Evolutionary conservation across 1,140 invertebrate species (phyloP), one percentile per base, ranked within the genome.

Genomic region (Listronotus oregonensis): DNA sequence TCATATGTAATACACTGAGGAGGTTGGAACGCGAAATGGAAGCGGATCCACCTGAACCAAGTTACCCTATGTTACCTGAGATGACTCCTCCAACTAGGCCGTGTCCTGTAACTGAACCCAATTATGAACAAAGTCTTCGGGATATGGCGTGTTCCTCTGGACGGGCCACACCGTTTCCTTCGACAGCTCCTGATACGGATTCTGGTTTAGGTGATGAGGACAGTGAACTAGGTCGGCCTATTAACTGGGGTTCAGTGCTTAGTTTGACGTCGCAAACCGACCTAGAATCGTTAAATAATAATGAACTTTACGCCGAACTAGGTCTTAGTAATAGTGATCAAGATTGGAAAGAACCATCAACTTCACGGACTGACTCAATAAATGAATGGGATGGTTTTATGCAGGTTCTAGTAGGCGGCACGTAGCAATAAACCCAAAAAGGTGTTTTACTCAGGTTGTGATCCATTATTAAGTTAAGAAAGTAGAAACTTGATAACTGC

Each of bases 1-100:
- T 97, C 42, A 95, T 97, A 69, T 95, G 94, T 82, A 97, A 97
- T 78, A 96, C 95, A 8, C 79, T 97, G 51, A 89, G 95, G 76
- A 86, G 90, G 72, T 90, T 97, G 68, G 94, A 97, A 81, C 85
- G 90, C 27, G 94, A 97, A 79, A 91, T 97, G 84, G 91, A 94
- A 78, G 62, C 74, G 0, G 76, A 77, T 64, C 77, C 76, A 9
- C 73, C 73, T 3, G 78, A 79, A 66, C 74, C 74, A 3, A 75
- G 69, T 61, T 79, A 75, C 65, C 62, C 69, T 15, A 47, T 68
- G 62, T 60, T 71, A 44, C 71, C 72, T 66, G 80, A 74, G 37
- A 78, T 80, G 70, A 80, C 80, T 27, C 80, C 81, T 27, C 82
- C 72, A 73, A 82, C 78, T 72, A 83, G 55, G 54, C 74, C 80